phyloP scores from a whole-genome alignment of 2,888 invertebrate genomes.

The Drosophila meridiana region DNA sequence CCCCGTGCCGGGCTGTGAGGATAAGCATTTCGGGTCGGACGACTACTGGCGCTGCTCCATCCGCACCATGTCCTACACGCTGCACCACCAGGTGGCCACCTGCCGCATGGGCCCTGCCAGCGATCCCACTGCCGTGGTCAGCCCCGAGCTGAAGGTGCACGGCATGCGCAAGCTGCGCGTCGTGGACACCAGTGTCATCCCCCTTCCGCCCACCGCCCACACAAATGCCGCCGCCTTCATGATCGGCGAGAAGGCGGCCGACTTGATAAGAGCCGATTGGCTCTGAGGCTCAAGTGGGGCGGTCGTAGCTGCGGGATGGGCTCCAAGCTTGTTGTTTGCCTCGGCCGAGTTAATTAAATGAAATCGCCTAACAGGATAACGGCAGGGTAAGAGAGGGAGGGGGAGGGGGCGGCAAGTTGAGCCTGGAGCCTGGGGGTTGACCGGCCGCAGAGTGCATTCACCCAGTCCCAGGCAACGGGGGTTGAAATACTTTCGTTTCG shows the following conservation, averaged over 20 bases:
- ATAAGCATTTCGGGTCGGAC: constrained; percentile 86
- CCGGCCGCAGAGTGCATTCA: constrained; percentile 71
- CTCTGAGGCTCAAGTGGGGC: constrained; percentile 24
- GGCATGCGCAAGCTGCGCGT: constrained; percentile 88
- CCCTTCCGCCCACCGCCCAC: constrained; percentile 88
- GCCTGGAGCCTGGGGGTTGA: constrained; percentile 51
- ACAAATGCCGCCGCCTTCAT: constrained; percentile 89
- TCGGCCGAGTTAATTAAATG: constrained; percentile 73
- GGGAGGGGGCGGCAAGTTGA: constrained; percentile 6
- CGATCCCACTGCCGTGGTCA: constrained; percentile 88
- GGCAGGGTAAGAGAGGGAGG: constrained; percentile 2
- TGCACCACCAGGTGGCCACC: constrained; percentile 89
- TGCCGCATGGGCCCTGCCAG: constrained; percentile 89
- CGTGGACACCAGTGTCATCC: constrained; percentile 89
- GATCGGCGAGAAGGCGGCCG: constrained; percentile 90
- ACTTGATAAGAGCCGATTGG: constrained; percentile 86
- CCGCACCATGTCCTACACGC: constrained; percentile 87
- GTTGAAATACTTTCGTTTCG: constrained; percentile 60
- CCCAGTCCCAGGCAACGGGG: constrained; percentile 59
- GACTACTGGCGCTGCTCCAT: constrained; percentile 90
- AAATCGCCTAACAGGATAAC: constrained; percentile 51
- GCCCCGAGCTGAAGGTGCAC: constrained; percentile 87
- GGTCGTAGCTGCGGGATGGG: background rate
- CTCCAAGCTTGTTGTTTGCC: constrained; percentile 36
- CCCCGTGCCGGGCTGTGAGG: constrained; percentile 86